A percentile compares a stretch with the other conserved stretches of the same genome.
Conservation (phyloP, 1,140 invertebrate species). For the fruit fly (Drosophila melanogaster) region Release_6_plus_ISO1_MT NT_033777.3:24414501-24415000, state of each 20-base stretch:
- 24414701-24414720: slow-evolving; percentile 69
- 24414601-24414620: slow-evolving; percentile 2
- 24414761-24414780: slow-evolving; percentile 12
- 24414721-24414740: slow-evolving; percentile 64
- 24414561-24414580: not conserved
- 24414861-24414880: slow-evolving; percentile 99
- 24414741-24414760: slow-evolving; percentile 44
- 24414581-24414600: not conserved
- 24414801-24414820: not conserved
- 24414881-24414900: slow-evolving; percentile 96
- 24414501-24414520: slow-evolving; percentile 69
- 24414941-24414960: slow-evolving; percentile 47
- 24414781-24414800: not conserved
- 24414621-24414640: slow-evolving; percentile 44
- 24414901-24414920: slow-evolving; percentile 45
- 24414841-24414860: slow-evolving; percentile 97
- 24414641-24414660: slow-evolving; percentile 63
- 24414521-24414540: slow-evolving; percentile 26
- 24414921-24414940: slow-evolving; percentile 39
- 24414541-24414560: slow-evolving; percentile 3
- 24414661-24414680: slow-evolving; percentile 37
- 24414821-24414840: not conserved
- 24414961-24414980: slow-evolving; percentile 21
- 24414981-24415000: slow-evolving; percentile 5
- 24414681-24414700: slow-evolving; percentile 64